Percentiles rank a stretch among this genome's conserved stretches.
These are phyloP conservation scores for Leptinotarsa peninsularis DNA, from an alignment of 2,888 invertebrate genomes.

Conservation along the genomic window DNA sequence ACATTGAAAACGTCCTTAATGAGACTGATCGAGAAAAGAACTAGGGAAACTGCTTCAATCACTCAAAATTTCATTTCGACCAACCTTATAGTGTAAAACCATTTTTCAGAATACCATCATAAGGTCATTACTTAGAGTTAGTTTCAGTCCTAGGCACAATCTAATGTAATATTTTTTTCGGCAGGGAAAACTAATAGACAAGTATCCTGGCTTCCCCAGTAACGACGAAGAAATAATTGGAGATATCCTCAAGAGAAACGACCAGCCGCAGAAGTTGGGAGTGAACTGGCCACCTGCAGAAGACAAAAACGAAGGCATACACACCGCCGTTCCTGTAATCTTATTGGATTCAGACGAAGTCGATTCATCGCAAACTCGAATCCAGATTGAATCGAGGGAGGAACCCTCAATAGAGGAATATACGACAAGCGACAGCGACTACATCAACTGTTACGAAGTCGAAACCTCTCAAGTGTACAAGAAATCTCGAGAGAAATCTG, in stretches of 20 bases:
- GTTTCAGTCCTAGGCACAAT: too few species aligned
- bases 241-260: background rate
- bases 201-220: slow-evolving; percentile 7
- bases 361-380: background rate
- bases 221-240: slow-evolving; percentile 23
- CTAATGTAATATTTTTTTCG: background rate
- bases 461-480: slow-evolving; percentile 58
- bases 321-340: slow-evolving; percentile 44
- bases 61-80: too few species aligned
- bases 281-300: background rate
- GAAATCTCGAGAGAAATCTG: slow-evolving; percentile 42
- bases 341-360: slow-evolving; percentile 32
- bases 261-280: background rate
- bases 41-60: too few species aligned
- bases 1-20: too few species aligned
- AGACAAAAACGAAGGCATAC: slow-evolving; percentile 32
- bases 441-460: slow-evolving; percentile 63
- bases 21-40: too few species aligned
- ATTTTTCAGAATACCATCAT: too few species aligned
- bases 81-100: too few species aligned
- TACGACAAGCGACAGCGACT: slow-evolving; percentile 64
- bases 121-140: too few species aligned
- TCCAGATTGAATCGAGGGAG: background rate
- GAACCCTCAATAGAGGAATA: slow-evolving; percentile 33
- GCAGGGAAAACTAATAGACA: background rate